Conservation (phyloP, 2,113 vertebrate species). For the Rostratula benghalensis region DNA sequence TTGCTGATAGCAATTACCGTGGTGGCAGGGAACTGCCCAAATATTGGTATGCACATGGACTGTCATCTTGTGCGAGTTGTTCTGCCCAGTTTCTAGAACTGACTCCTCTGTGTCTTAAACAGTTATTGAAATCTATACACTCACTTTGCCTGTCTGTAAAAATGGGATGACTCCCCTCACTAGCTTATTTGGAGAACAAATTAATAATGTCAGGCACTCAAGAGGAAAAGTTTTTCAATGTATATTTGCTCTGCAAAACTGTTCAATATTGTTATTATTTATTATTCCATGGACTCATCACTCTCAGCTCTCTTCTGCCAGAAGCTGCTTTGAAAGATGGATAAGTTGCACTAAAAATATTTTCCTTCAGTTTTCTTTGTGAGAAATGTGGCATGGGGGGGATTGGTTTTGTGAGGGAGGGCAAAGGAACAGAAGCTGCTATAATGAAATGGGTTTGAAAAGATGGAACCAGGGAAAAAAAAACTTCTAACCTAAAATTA, state of each 20-base stretch:
- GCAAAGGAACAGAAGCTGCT: background rate
- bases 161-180: background rate
- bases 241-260: constrained; percentile 47
- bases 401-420: background rate
- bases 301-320: constrained; percentile 52
- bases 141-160: background rate
- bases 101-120: background rate
- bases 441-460: constrained; percentile 13
- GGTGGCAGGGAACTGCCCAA: background rate
- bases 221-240: constrained; percentile 54
- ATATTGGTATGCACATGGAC: background rate
- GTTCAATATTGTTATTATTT: constrained; percentile 68
- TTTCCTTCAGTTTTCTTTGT: constrained; percentile 44
- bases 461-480: background rate
- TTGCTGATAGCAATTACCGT: background rate
- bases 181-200: constrained; percentile 10
- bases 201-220: constrained; percentile 53
- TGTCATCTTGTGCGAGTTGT: background rate
- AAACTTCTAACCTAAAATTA: background rate
- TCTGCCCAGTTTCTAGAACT: background rate
- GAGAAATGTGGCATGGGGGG: background rate
- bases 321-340: constrained; percentile 58
- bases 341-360: constrained; percentile 54
- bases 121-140: constrained; percentile 13
- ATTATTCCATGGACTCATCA: constrained; percentile 59